Percentiles rank a stretch among this genome's conserved stretches.
Conservation (phyloP, 2,888 invertebrate genomes). For the Camponotus fellah region DNA sequence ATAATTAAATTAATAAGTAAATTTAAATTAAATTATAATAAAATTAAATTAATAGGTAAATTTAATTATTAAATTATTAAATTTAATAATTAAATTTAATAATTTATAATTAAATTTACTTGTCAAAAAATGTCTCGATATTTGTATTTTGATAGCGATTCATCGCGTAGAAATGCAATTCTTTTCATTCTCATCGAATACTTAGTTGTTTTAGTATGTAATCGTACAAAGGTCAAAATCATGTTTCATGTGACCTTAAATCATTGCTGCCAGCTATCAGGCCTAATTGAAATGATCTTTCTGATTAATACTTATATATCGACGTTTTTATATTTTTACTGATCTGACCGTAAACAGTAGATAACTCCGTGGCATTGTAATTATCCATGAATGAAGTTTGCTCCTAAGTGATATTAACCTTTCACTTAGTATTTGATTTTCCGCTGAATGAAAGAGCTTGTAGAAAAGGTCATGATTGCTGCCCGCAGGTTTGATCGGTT, state of each 20-base stretch:
- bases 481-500: constrained; percentile 61
- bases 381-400: constrained; percentile 69
- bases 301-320: constrained; percentile 43
- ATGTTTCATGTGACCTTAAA: constrained; percentile 66
- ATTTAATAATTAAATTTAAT: background rate
- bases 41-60: no score
- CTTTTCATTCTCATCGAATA: constrained; percentile 14
- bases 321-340: constrained; percentile 27
- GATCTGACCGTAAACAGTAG: constrained; percentile 11
- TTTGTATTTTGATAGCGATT: constrained; percentile 8
- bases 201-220: background rate
- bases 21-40: no score
- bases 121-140: background rate
- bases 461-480: constrained; percentile 70
- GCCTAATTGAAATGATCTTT: constrained; percentile 37
- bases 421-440: constrained; percentile 70
- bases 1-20: background rate
- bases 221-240: constrained; percentile 69
- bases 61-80: no score
- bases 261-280: background rate
- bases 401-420: constrained; percentile 62
- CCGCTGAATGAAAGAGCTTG: constrained; percentile 66
- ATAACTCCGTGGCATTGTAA: constrained; percentile 34
- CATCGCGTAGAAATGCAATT: background rate
- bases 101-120: background rate